Conservation (phyloP, 2,113 vertebrate genomes). For the Corythoichthys intestinalis region DNA sequence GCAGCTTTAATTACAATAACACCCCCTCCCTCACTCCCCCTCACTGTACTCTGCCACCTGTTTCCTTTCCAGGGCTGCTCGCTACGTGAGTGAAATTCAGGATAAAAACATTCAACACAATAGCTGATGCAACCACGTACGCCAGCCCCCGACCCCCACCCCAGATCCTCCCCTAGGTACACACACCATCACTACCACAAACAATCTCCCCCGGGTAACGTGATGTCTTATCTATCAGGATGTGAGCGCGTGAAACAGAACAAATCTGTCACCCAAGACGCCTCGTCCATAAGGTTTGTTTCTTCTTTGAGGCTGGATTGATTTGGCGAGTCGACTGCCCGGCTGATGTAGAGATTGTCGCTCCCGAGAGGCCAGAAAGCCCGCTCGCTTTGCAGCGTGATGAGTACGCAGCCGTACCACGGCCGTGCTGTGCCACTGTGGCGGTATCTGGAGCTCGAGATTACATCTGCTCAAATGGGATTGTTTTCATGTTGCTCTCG, state of each 20-base stretch:
- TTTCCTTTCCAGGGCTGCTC: slow-evolving; percentile 60
- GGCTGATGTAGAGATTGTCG: slow-evolving; percentile 58
- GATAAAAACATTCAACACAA: slow-evolving; percentile 53
- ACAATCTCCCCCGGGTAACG: slow-evolving; percentile 56
- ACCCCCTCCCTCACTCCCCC: slow-evolving; percentile 25
- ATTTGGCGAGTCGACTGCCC: slow-evolving; percentile 52
- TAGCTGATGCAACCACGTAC: slow-evolving; percentile 65
- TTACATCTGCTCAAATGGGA: slow-evolving; percentile 54
- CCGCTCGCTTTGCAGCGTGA: slow-evolving; percentile 33
- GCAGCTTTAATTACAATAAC: slow-evolving; percentile 74
- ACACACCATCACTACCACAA: slow-evolving; percentile 39
- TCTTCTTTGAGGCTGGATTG: slow-evolving; percentile 54
- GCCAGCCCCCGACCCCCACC: slow-evolving; percentile 42
- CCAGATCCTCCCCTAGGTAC: slow-evolving; percentile 10
- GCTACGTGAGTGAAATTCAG: slow-evolving; percentile 62
- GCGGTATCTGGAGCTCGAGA: slow-evolving; percentile 48
- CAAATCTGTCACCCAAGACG: slow-evolving; percentile 64
- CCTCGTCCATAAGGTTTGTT: slow-evolving; percentile 48
- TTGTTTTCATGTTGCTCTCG: slow-evolving; percentile 46
- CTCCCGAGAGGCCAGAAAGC: slow-evolving; percentile 42
- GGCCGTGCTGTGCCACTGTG: slow-evolving; percentile 35
- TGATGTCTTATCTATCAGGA: slow-evolving; percentile 65
- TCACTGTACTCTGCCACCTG: slow-evolving; percentile 58
- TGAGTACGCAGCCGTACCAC: slow-evolving; percentile 26
- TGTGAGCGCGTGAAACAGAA: slow-evolving; percentile 58